Base-by-base conservation (phyloP, 2,113 vertebrate species). In the Ctenomys sociabilis region DNA sequence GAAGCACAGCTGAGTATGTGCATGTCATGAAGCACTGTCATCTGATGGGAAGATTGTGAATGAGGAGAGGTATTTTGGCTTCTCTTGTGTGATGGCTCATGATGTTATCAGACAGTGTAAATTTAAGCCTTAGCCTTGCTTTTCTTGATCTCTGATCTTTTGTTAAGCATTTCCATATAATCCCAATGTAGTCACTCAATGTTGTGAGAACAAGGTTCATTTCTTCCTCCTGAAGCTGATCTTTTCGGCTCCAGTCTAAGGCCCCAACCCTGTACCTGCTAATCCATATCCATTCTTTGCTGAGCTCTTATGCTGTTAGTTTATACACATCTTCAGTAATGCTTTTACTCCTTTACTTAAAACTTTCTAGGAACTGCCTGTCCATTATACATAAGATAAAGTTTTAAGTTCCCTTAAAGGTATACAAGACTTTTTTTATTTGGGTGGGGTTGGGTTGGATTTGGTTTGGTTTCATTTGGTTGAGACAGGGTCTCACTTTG, bases 121-220 rank as follows among this genome's bases (percentile, higher is more conserved):
- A 80, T 40, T 91, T 95, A 54, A 49, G 26, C 45, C 88, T 92
- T 89, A 35, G 73, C 16, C 75, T 89, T 89, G 28, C 63, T 64
- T 61, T 66, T 32, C n/a, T 92, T 95, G 26, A 28, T 68, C 77
- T 91, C 22, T 57, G 24, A 54, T 75, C 35, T 77, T 43, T 88
- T 66, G 72, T 84, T 37, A 88, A 80, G 37, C 70, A 90, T 90
- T 87, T 73, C 72, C 26, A 4, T 86, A 57, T n/a, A n/a, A 17
- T 49, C 59, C n/a, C 73, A 85, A 22, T 21, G 35, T 90, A 78
- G 16, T 93, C 82, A 84, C 40, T 82, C 43, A 70, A 0, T 86
- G 7, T 78, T 78, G 9, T 63, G 59, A 95, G 7, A 82, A 49
- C 13, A 83, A 26, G 70, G 45, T n/a, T 85, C 35, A 75, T 84